phyloP scores from a whole-genome alignment of 2,113 vertebrate genomes.

The Ovis aries region ARS-UI_Ramb_v3.0 NC_056056.1:92903001-92903500 shows the following conservation, averaged over 20 bases:
- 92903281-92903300: background rate
- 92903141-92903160: background rate
- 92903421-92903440: background rate
- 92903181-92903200: background rate
- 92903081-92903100: conserved; percentile 26
- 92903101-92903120: background rate
- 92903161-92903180: conserved; percentile 4
- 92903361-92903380: background rate
- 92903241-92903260: background rate
- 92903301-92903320: background rate
- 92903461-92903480: background rate
- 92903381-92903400: background rate
- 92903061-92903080: background rate
- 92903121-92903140: background rate
- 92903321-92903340: background rate
- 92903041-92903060: background rate
- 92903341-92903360: background rate
- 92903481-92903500: background rate
- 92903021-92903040: background rate
- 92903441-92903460: background rate
- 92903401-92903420: background rate
- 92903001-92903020: background rate
- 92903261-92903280: background rate
- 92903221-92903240: background rate
- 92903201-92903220: background rate